Percentiles rank a stretch among this genome's conserved stretches.
These are phyloP conservation scores for Chrysolina oricalcia DNA, from an alignment of 2,888 invertebrate genomes.

Conservation along the genomic window DNA sequence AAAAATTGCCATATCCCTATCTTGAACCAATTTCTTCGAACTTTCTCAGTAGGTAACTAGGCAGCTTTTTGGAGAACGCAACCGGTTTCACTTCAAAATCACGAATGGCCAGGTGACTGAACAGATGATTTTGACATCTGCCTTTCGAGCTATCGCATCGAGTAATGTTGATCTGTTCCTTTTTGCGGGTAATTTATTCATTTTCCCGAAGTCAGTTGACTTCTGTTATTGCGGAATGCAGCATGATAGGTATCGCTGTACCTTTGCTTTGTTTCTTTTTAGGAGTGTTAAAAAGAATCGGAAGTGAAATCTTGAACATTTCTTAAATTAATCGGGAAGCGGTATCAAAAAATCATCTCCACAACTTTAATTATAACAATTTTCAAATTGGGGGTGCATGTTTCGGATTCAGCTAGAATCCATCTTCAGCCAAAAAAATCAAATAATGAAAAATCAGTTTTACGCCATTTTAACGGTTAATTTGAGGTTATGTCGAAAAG, in stretches of 20 bases:
- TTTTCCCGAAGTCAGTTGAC: background rate
- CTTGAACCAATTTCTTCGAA: slow-evolving; percentile 19
- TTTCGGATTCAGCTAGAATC: too few relatives aligned
- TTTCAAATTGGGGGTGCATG: too few relatives aligned
- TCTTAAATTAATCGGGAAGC: too few relatives aligned
- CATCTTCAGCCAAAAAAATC: too few relatives aligned
- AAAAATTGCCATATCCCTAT: slow-evolving; percentile 21
- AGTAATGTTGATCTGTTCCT: slow-evolving; percentile 1
- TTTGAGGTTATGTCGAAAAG: too few relatives aligned
- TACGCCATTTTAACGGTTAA: too few relatives aligned
- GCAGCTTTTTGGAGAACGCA: slow-evolving; percentile 19
- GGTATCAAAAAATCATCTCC: too few relatives aligned
- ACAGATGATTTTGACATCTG: slow-evolving; percentile 24
- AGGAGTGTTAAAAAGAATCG: background rate
- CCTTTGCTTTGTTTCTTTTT: background rate
- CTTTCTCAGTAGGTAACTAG: slow-evolving; percentile 24
- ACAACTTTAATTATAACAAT: too few relatives aligned
- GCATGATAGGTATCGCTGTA: background rate
- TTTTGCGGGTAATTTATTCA: slow-evolving; percentile 7
- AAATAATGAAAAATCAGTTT: too few relatives aligned
- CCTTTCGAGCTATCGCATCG: slow-evolving; percentile 6
- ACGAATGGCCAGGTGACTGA: slow-evolving; percentile 22
- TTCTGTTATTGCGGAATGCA: background rate
- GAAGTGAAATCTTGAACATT: background rate
- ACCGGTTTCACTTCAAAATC: slow-evolving; percentile 21